Conservation (phyloP, 2,797 vertebrate genomes). For the Paratrypauchen microcephalus region DNA sequence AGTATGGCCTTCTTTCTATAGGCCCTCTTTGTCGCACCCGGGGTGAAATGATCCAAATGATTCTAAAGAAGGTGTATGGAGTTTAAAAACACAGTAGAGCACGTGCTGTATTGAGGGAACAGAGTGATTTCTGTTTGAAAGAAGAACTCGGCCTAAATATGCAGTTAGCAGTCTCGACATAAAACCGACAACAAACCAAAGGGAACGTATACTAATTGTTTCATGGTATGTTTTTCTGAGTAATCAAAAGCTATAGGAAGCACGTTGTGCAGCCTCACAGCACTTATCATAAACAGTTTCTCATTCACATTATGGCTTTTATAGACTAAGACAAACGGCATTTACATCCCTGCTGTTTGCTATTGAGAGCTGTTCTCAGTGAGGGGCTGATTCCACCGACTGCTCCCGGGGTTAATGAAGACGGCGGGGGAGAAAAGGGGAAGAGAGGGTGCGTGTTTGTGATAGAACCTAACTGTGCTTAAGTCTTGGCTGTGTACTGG, state of each 20-base stretch:
- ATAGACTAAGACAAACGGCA: constrained; percentile 9
- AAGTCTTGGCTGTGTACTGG: constrained; percentile 65
- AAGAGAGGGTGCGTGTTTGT: background rate
- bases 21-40: no score
- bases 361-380: constrained; percentile 43
- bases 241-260: background rate
- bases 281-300: background rate
- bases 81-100: no score
- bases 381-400: constrained; percentile 61
- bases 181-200: background rate
- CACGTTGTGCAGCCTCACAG: background rate
- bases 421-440: constrained; percentile 39
- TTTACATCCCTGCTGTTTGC: constrained; percentile 54
- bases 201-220: background rate
- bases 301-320: background rate
- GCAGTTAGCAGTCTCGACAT: background rate
- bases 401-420: constrained; percentile 68
- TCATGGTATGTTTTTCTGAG: background rate
- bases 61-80: no score
- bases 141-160: no score
- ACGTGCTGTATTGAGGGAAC: no score
- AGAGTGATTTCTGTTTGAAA: no score
- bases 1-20: no score
- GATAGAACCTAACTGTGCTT: constrained; percentile 53
- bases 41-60: no score